Base-by-base conservation (phyloP, 2,888 invertebrate species). In the Siphlonurus alternatus region DNA sequence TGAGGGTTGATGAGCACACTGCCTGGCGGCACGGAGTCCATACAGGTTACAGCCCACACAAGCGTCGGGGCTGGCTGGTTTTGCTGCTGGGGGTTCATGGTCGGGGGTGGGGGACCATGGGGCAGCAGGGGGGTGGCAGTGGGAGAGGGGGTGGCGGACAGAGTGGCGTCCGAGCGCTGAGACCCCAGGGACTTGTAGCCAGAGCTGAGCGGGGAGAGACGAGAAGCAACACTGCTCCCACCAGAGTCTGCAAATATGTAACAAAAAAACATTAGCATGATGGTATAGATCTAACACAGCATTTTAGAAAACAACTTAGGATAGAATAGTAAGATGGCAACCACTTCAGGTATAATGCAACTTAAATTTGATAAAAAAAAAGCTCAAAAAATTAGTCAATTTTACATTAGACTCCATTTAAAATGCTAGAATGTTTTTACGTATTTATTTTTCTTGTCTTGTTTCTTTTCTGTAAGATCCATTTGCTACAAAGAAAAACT, bases 1-100 rank as follows among this genome's bases (percentile, higher is more conserved):
- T 83, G 82, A 23, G 93, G 93, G 75, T 94, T 89, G 74, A 95
- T 90, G 71, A 94, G 87, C 70, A 93, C 79, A 70, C 92, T 91
- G 66, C 94, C 94, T 64, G 86, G 81, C 62, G 93, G 93, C 66
- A 94, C 92, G 68, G 85, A 85, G 56, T 88, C 83, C 75, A 92
- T 83, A 76, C 89, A 89, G 38, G 90, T 89, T 63, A 93, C 90
- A 62, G 92, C 91, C 91, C 93, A 94, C 74, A 92, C 85, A 61
- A 87, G 81, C 56, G 80, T 78, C 66, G 53, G 67, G 54, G 25
- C 67, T 67, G 61, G 23, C 3, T 20, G 61, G 5, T 61, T 60
- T 19, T 61, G 64, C 25, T 64, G 64, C 19, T 53, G 61, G 24
- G 38, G 54, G 20, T 53, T 20, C 10, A 61, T 53, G 18, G 53